Conservation (phyloP, 2,888 invertebrate species). For the Stenichneumon culpator region DNA sequence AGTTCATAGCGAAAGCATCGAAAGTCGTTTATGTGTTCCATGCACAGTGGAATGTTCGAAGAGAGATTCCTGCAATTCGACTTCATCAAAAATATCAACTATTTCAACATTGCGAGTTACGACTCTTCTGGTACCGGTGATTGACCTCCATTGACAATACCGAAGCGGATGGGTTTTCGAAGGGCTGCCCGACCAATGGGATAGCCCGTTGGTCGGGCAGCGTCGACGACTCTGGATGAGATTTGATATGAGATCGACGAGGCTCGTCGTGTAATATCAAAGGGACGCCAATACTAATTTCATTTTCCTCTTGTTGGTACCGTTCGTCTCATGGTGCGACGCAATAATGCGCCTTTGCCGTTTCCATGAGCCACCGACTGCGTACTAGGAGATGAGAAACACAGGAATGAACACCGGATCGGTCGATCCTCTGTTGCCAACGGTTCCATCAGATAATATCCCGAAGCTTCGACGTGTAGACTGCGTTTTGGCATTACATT, state of each 20-base stretch:
- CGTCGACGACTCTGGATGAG: neutral
- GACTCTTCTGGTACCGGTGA: too few relatives aligned
- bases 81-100: too few relatives aligned
- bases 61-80: too few relatives aligned
- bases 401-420: neutral
- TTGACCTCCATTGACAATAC: neutral
- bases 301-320: neutral
- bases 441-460: conserved; percentile 1
- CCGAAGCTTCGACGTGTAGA: neutral
- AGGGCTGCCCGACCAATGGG: too few relatives aligned
- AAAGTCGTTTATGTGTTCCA: too few relatives aligned
- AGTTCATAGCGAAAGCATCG: too few relatives aligned
- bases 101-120: too few relatives aligned
- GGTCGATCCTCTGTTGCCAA: neutral
- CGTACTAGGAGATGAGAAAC: neutral
- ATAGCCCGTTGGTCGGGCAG: neutral
- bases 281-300: conserved; percentile 26
- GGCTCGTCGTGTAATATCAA: neutral
- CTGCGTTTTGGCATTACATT: conserved; percentile 26
- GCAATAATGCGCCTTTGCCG: conserved; percentile 6
- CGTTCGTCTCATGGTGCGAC: neutral
- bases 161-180: neutral
- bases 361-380: too few relatives aligned
- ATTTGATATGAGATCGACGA: neutral
- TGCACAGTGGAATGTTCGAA: too few relatives aligned